A percentile compares a stretch with the other conserved stretches of the same genome.
Conservation (phyloP, 2,888 invertebrate species). For the Noctua fimbriata region DNA sequence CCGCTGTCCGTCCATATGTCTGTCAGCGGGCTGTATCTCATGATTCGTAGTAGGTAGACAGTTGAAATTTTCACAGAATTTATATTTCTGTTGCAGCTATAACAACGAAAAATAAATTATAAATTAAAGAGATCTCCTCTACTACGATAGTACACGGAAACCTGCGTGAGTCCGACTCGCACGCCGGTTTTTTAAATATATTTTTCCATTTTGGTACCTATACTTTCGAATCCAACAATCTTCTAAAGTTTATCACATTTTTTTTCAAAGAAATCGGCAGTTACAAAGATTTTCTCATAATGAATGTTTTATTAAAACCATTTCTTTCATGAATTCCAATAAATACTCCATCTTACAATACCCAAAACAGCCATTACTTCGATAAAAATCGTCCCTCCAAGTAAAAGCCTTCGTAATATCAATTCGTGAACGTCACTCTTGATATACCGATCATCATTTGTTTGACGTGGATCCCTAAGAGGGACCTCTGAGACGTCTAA, state of each 20-base stretch:
- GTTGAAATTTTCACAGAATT: no score
- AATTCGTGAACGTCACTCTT: slow-evolving; percentile 75
- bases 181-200: no score
- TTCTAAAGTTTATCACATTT: not conserved
- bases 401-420: slow-evolving; percentile 63
- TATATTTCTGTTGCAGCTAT: no score
- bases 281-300: not conserved
- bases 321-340: not conserved
- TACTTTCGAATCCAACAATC: not conserved
- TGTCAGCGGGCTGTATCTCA: no score
- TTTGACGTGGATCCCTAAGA: slow-evolving; percentile 76
- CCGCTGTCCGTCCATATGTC: no score
- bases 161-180: no score
- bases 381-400: slow-evolving; percentile 42
- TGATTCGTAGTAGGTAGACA: no score
- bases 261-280: not conserved
- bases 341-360: slow-evolving; percentile 19
- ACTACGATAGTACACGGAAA: no score
- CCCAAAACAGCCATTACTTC: slow-evolving; percentile 32
- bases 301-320: not conserved
- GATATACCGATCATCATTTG: slow-evolving; percentile 84
- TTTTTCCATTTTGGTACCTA: not conserved
- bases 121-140: no score
- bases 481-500: slow-evolving; percentile 81
- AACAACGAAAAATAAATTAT: no score